Percentiles rank a stretch among this genome's conserved stretches.
Evolutionary conservation across 2,113 vertebrate species (phyloP).

Genomic region (Odontesthes bonariensis): DNA sequence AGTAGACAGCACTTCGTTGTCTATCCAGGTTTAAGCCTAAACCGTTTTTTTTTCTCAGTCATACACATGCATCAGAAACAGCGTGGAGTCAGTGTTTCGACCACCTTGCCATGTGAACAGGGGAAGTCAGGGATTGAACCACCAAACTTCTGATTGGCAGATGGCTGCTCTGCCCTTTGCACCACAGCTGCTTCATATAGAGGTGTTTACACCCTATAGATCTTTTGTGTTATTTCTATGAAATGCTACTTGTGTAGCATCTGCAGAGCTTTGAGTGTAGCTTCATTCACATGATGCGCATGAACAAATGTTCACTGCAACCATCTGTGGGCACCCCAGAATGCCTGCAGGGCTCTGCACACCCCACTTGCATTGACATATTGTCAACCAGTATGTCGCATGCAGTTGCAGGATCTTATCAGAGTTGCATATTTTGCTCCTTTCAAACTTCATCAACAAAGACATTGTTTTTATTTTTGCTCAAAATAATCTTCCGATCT

Average conservation of each 20-base stretch:
- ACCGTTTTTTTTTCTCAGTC: too few relatives aligned
- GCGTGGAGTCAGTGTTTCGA: too few relatives aligned
- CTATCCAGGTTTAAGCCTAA: too few relatives aligned
- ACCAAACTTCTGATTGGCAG: too few relatives aligned
- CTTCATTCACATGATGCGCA: constrained; percentile 54
- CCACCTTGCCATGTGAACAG: too few relatives aligned
- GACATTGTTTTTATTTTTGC: background rate
- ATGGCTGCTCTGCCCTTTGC: too few relatives aligned
- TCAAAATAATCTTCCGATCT: background rate
- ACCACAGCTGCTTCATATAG: background rate
- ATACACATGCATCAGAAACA: too few relatives aligned
- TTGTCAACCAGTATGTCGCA: constrained; percentile 25
- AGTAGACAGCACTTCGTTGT: too few relatives aligned
- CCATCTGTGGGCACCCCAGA: constrained; percentile 68
- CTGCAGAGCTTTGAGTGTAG: constrained; percentile 49
- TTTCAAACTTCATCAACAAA: too few relatives aligned
- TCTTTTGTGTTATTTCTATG: constrained; percentile 10
- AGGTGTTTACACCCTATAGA: background rate
- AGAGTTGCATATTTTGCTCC: background rate
- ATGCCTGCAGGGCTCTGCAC: constrained; percentile 58
- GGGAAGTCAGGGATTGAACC: too few relatives aligned
- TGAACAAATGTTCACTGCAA: constrained; percentile 61
- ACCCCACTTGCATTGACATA: constrained; percentile 41
- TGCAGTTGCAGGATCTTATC: constrained; percentile 14
- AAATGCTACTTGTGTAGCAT: constrained; percentile 33